Evolutionary conservation across 1,140 invertebrate genomes (phyloP).

Genomic region (Branchinecta lindahli): DNA sequence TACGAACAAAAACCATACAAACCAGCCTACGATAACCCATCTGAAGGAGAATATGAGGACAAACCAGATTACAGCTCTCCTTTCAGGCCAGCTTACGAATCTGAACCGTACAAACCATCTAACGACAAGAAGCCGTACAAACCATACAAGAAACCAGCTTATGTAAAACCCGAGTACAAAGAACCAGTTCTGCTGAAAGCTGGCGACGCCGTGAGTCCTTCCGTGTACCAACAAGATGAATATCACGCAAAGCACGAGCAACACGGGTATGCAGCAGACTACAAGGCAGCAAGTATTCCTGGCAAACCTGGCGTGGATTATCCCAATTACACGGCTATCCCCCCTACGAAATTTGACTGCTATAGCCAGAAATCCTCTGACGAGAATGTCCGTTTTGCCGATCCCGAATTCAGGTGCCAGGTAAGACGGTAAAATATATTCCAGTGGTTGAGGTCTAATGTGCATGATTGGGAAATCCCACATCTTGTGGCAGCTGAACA

Average conservation of each 20-base stretch:
- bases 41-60: neutral
- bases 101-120: conserved; percentile 13
- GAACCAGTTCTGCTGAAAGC: conserved; percentile 17
- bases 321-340: conserved; percentile 27
- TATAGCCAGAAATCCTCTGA: conserved; percentile 13
- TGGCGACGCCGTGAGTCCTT: conserved; percentile 11
- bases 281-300: conserved; percentile 25
- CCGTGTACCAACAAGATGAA: conserved; percentile 13
- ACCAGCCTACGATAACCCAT: neutral
- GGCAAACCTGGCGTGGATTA: conserved; percentile 27
- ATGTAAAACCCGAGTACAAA: conserved; percentile 12
- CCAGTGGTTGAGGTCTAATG: too few relatives aligned
- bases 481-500: too few relatives aligned
- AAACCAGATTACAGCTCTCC: neutral
- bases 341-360: conserved; percentile 30
- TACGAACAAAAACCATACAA: neutral
- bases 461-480: too few relatives aligned
- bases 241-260: neutral
- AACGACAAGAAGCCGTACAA: neutral
- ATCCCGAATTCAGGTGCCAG: conserved; percentile 23
- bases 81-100: conserved; percentile 10
- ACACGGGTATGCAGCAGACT: conserved; percentile 14
- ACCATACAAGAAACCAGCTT: neutral
- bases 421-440: conserved; percentile 15
- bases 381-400: conserved; percentile 20